Percentiles rank a stretch among this genome's conserved stretches.
Evolutionary conservation across 2,888 invertebrate species (phyloP).

Genomic region (Torymus tubicola): DNA sequence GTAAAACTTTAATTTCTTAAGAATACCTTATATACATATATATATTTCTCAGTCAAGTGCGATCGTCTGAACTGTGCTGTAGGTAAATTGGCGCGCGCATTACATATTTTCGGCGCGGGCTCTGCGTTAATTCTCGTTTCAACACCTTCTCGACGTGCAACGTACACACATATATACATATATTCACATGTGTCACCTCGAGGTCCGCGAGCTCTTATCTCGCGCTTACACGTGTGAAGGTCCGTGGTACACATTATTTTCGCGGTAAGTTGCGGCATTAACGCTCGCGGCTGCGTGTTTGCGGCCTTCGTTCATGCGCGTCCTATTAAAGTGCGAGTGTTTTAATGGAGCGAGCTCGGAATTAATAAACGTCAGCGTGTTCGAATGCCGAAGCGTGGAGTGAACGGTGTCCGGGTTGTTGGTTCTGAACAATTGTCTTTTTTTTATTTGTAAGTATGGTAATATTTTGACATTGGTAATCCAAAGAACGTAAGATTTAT

Average conservation of each 20-base stretch:
- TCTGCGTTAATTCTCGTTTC: slow-evolving; percentile 61
- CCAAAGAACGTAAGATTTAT: too few species aligned
- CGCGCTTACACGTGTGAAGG: not conserved
- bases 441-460: too few species aligned
- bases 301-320: not conserved
- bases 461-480: too few species aligned
- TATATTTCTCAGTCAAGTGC: too few species aligned
- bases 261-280: slow-evolving; percentile 5
- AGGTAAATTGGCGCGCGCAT: slow-evolving; percentile 50
- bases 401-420: too few species aligned
- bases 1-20: too few species aligned
- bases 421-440: too few species aligned
- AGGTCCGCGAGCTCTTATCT: not conserved
- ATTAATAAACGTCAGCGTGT: slow-evolving; percentile 16
- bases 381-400: too few species aligned
- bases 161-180: too few species aligned
- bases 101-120: slow-evolving; percentile 60
- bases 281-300: not conserved
- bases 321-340: slow-evolving; percentile 19
- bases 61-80: not conserved
- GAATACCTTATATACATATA: too few species aligned
- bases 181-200: not conserved
- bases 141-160: slow-evolving; percentile 59
- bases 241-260: slow-evolving; percentile 13
- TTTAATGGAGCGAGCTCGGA: slow-evolving; percentile 9